Base-by-base conservation (phyloP, 2,888 invertebrate species). In the Ormyrus thymus region DNA sequence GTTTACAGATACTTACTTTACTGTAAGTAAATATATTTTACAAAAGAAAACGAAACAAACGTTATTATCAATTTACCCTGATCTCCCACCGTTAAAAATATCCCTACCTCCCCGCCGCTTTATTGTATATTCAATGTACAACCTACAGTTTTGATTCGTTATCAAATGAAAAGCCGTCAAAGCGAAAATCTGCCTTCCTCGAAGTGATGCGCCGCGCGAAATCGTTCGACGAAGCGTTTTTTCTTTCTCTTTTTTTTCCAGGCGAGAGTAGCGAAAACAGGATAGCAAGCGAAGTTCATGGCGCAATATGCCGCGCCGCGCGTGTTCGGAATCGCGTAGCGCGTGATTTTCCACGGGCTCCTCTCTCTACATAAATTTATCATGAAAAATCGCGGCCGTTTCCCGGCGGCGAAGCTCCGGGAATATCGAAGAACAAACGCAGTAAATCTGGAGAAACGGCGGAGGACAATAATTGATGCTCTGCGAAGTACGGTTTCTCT, bases 1-100 rank as follows among this genome's bases (percentile, higher is more conserved):
- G 72, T 72, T 53, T 48, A 29, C 7, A 9, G 7, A 29, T 29
- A 29, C 50, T 58, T 50, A 59, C 15, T 48, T 13, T 29, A 58
- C n/a, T 11, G 10, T 15, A 48, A 59, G 58, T 56, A 50, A 51
- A 58, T 11, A 29, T 29, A 29, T 3, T 29, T 29, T 29, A 29
- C 11, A 70, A 58, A 61, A 9, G n/a, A 48, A 8, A 51, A 62
- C 46, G 0, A 48, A 62, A 29, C 29, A n/a, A 68, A 62, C 8
- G 9, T 48, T 55, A 11, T 68, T 45, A 68, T 68, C 46, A 76
- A 69, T 56, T 62, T 69, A 76, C 76, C 76, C 76, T 76, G 76
- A 69, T 69, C 68, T 48, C 62, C 76, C 69, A 61, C 64, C 62
- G 43, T 15, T 53, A 68, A 68, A 68, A 75, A 53, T 68, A 46